These are phyloP conservation scores for Tetramorium simillimum DNA, from an alignment of 1,140 invertebrate genomes.

Conservation along the genomic window DNA sequence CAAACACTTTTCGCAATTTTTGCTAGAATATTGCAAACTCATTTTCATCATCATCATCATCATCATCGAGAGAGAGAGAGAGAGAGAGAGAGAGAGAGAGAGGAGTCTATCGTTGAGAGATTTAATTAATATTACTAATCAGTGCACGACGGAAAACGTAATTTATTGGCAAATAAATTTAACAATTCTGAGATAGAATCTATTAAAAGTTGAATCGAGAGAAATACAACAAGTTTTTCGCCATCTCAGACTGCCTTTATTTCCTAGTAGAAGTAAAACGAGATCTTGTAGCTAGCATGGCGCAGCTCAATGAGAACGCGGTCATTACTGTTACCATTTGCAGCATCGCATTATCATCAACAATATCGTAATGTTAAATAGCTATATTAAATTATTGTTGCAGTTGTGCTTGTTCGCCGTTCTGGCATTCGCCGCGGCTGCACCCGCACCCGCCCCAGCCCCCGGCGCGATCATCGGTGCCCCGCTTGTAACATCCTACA, in stretches of 20 bases:
- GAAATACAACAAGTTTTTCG: not conserved
- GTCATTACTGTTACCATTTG: too few relatives aligned
- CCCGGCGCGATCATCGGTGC: slow-evolving; percentile 48
- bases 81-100: too few relatives aligned
- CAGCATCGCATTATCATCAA: not conserved
- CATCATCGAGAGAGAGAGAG: too few relatives aligned
- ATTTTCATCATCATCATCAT: too few relatives aligned
- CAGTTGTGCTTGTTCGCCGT: slow-evolving; percentile 72
- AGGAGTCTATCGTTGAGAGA: too few relatives aligned
- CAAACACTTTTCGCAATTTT: too few relatives aligned
- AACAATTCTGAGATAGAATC: not conserved
- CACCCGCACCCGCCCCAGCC: slow-evolving; percentile 57
- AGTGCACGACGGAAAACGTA: too few relatives aligned
- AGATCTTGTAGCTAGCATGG: too few relatives aligned
- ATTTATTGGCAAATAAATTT: not conserved
- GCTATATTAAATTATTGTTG: not conserved
- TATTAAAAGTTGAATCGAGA: not conserved
- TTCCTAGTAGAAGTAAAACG: not conserved
- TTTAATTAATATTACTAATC: too few relatives aligned
- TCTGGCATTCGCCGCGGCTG: slow-evolving; percentile 72
- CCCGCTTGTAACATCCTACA: slow-evolving; percentile 67
- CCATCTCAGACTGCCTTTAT: not conserved
- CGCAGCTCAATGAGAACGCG: too few relatives aligned
- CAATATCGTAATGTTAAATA: not conserved
- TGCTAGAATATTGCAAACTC: too few relatives aligned